Evolutionary conservation across 2,113 vertebrate genomes (phyloP), one percentile per base, ranked within the genome.

Genomic region (Podocnemis expansa): DNA sequence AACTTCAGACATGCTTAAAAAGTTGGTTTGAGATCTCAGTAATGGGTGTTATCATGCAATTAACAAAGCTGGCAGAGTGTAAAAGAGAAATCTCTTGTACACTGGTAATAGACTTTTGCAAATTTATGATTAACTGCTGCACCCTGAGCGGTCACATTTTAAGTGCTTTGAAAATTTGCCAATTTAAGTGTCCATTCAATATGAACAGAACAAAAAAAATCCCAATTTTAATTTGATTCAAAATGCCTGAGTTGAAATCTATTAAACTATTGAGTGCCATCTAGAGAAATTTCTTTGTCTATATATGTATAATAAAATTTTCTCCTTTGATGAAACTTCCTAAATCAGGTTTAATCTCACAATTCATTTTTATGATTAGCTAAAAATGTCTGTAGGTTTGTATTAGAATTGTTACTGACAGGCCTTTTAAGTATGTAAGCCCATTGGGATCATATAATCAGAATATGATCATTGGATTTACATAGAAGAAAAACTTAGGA

Each of bases 321-420:
- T 7, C 25, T 88, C 73, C 24, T 91, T 70, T 81, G 25, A 56
- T 85, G 79, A 86, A 94, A 79, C 29, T 85, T 89, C 7, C 80
- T 87, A 85, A 75, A 95, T 92, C 19, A 78, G 67, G 6, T 85
- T 93, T 91, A 27, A 82, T 96, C 38, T 4, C 21, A 41, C 54
- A 70, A 5, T 78, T 10, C 87, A 82, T 94, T 91, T 88, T 92
- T 93, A 81, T 91, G 29, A 45, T 56, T 93, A 25, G 45, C 94
- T 94, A 86, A 45, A 96, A 95, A 89, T 88, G 11, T 58, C 81
- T 94, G 54, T 76, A 95, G 78, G 54, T 91, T 96, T 93, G 78
- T 94, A 93, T 91, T 89, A 84, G 82, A 92, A 93, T 94, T 82
- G 58, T 86, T 82, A 60, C 22, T 91, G 83, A 94, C 76, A 95